phyloP scores from a whole-genome alignment of 2,113 vertebrate genomes.

The Lota lota region DNA sequence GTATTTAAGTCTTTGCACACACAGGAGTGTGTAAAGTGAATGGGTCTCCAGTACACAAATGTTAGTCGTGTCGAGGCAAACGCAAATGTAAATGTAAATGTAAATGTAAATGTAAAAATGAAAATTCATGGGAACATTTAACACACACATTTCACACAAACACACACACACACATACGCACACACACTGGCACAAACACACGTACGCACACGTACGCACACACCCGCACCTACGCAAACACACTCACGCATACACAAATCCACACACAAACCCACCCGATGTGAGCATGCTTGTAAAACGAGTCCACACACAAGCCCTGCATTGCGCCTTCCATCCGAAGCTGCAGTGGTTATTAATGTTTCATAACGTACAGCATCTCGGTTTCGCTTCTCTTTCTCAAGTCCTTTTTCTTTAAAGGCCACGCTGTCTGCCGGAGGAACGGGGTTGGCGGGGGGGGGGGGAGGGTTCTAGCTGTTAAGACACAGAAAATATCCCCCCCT shows the following conservation, averaged over 20 bases:
- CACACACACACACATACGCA: too few relatives aligned
- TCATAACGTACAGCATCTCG: slow-evolving; percentile 75
- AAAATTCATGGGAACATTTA: too few relatives aligned
- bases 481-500: slow-evolving; percentile 75
- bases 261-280: slow-evolving; percentile 14
- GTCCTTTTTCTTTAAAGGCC: slow-evolving; percentile 54
- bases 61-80: slow-evolving; percentile 2
- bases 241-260: neutral
- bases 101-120: slow-evolving; percentile 12
- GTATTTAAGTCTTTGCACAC: slow-evolving; percentile 52
- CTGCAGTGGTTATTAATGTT: slow-evolving; percentile 84
- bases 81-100: slow-evolving; percentile 43
- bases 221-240: too few relatives aligned
- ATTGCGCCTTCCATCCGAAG: slow-evolving; percentile 59
- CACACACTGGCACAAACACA: too few relatives aligned
- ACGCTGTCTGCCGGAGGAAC: slow-evolving; percentile 56
- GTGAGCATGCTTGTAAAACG: neutral
- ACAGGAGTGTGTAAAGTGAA: neutral
- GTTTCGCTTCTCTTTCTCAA: slow-evolving; percentile 23
- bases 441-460: slow-evolving; percentile 44
- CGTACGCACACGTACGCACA: too few relatives aligned
- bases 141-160: slow-evolving; percentile 13
- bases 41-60: too few relatives aligned
- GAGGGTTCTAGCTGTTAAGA: slow-evolving; percentile 66
- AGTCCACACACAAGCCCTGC: slow-evolving; percentile 36